phyloP scores from a whole-genome alignment of 2,113 vertebrate genomes.

The Herpetotheres cachinnans region DNA sequence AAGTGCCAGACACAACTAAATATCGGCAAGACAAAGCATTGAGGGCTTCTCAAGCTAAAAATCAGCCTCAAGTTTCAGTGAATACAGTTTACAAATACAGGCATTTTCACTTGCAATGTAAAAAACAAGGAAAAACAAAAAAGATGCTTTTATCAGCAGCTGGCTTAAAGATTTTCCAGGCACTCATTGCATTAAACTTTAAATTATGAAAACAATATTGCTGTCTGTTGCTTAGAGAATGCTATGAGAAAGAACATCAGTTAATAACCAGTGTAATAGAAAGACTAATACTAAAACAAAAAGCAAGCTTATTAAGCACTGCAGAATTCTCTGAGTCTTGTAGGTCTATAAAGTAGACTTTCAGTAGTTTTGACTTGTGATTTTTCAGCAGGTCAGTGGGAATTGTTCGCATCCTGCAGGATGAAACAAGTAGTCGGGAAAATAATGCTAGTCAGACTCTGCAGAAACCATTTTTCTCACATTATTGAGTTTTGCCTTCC shows the following conservation, averaged over 20 bases:
- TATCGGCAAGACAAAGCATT: neutral
- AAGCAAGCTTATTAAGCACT: neutral
- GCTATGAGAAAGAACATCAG: neutral
- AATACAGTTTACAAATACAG: constrained; percentile 26
- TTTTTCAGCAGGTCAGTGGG: neutral
- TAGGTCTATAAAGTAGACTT: neutral
- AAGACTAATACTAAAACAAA: neutral
- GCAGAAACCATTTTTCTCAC: neutral
- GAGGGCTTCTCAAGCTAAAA: neutral
- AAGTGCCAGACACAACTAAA: constrained; percentile 37
- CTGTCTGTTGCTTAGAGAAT: neutral
- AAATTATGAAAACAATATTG: neutral
- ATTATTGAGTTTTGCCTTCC: neutral
- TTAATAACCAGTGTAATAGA: neutral
- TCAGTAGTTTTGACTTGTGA: neutral
- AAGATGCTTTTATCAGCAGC: neutral
- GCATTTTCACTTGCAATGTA: neutral
- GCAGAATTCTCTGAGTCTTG: neutral
- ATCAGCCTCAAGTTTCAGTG: constrained; percentile 1
- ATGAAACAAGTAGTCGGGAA: neutral
- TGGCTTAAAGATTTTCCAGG: neutral
- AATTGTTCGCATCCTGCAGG: neutral
- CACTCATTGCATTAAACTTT: neutral
- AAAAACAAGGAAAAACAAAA: neutral
- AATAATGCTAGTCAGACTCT: neutral